Conservation (phyloP, 2,888 invertebrate genomes). For the Dermolepida albohirtum region DNA sequence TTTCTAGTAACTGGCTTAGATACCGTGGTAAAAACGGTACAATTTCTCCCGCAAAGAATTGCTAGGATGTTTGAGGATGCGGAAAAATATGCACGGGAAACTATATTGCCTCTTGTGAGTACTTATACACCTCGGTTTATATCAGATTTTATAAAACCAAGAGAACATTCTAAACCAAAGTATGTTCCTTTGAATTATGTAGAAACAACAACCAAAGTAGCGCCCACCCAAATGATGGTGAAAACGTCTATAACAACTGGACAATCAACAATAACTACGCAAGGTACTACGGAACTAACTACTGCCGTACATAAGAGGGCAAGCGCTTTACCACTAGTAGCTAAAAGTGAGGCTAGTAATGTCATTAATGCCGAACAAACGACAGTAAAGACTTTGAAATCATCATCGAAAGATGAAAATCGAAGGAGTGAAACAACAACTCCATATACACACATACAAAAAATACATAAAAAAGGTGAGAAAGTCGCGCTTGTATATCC, state of each 20-base stretch:
- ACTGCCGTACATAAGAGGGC: conserved; percentile 6
- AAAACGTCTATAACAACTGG: conserved; percentile 8
- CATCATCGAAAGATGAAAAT: conserved; percentile 11
- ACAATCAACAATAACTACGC: conserved; percentile 12
- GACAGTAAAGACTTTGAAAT: conserved; percentile 32
- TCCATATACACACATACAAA: conserved; percentile 61
- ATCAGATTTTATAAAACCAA: conserved; percentile 58
- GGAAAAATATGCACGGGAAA: conserved; percentile 83
- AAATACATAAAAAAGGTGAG: conserved; percentile 56
- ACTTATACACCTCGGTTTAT: conserved; percentile 81
- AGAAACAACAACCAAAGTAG: conserved; percentile 48
- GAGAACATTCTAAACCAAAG: conserved; percentile 52
- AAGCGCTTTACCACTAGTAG: neutral
- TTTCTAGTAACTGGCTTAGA: conserved; percentile 52
- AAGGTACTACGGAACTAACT: neutral
- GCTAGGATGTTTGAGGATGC: conserved; percentile 85
- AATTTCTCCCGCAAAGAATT: conserved; percentile 81
- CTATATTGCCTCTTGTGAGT: conserved; percentile 80
- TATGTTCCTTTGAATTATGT: conserved; percentile 62
- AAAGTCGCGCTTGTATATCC: conserved; percentile 43
- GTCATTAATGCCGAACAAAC: conserved; percentile 5
- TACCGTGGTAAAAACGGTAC: conserved; percentile 72
- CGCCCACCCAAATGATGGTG: conserved; percentile 7
- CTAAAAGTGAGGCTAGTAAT: conserved; percentile 29
- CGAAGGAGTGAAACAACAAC: conserved; percentile 51